Base-by-base conservation (phyloP, 2,888 invertebrate genomes). In the Willowsia nigromaculata region DNA sequence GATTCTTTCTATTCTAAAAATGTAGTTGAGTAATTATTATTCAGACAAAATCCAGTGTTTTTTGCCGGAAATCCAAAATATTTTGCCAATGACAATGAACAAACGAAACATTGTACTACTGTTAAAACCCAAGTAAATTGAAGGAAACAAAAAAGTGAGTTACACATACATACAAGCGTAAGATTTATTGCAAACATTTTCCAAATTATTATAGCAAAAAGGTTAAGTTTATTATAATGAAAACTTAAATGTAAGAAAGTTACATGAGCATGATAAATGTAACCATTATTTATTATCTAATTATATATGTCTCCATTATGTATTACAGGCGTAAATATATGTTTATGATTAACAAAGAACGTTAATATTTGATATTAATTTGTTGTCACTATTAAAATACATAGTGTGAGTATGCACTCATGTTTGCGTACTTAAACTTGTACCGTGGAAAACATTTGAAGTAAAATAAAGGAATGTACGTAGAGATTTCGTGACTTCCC, bases 71-170 rank as follows among this genome's bases (percentile, higher is more conserved):
- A 86, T 65, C 80, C 56, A 65, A 83, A 59, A 88, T 88, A 88
- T 88, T 88, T 88, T 88, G 88, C 88, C 88, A 88, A 83, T 88
- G 88, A 83, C 83, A 86, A 86, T 71, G 86, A 88, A 88, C 53
- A 82, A 88, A 88, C 56, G 59, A 83, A 74, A 86, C 56, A 65
- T 82, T 76, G 76, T 88, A 83, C 37, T 68, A 71, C 33, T 82
- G 56, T 56, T 65, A 82, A 40, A 82, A 25, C 37, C 27, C 47
- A 30, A 65, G 2, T 30, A 71, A n/a, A 50, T 37, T 53, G 37
- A 87, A 47, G 74, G 22, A 81, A 68, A 74, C 88, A 88, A 74
- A 74, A 85, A 47, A 80, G 80, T 81, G 86, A 86, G 86, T 86
- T 86, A 81, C 71, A n/a, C n/a, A n/a, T 81, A 33, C 81, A 56